These are phyloP conservation scores for Anastatus disparis DNA, from an alignment of 1,140 invertebrate species.

Conservation along the genomic window DNA sequence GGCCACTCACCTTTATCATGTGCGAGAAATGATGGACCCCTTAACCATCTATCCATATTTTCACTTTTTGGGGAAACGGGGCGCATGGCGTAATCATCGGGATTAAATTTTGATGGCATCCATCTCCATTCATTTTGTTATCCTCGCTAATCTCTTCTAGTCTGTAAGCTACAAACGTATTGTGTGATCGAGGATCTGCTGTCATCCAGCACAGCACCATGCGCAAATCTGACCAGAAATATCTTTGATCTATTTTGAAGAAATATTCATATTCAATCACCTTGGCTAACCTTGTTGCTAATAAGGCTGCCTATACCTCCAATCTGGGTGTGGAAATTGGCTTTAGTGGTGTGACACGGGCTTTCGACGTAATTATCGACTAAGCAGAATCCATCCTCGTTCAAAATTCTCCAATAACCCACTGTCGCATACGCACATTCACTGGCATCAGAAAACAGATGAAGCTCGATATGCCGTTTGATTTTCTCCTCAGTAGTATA, in stretches of 20 bases:
- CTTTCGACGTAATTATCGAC: background rate
- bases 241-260: background rate
- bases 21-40: background rate
- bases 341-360: background rate
- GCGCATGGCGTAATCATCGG: background rate
- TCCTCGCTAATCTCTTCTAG: background rate
- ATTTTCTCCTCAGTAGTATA: no score
- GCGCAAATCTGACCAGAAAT: background rate
- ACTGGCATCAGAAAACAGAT: conserved; percentile 55
- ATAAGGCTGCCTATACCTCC: background rate
- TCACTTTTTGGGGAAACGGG: background rate
- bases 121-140: background rate
- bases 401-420: conserved; percentile 45
- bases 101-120: background rate
- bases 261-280: background rate
- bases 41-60: background rate
- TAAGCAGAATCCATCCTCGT: background rate
- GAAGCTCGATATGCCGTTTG: no score
- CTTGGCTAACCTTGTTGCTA: background rate
- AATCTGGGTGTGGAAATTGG: background rate
- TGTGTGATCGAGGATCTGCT: background rate
- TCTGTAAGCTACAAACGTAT: background rate
- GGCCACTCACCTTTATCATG: background rate
- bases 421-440: conserved; percentile 48
- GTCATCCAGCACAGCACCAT: background rate